phyloP scores from a whole-genome alignment of 2,888 invertebrate species.

The Nipponacmea schrenckii region DNA sequence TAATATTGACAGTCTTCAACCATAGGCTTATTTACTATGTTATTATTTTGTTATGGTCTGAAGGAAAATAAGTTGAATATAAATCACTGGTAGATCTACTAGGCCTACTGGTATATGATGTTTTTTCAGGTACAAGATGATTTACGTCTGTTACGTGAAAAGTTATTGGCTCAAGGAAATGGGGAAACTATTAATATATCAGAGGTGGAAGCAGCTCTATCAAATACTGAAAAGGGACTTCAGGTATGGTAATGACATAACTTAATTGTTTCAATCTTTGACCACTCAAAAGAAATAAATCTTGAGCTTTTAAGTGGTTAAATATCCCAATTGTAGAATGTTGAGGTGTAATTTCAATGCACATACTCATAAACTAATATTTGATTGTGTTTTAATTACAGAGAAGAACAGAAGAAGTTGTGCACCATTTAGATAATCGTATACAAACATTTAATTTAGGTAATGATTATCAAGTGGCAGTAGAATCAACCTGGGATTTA shows the following conservation, averaged over 20 bases:
- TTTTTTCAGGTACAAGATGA: constrained; percentile 63
- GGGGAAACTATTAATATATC: constrained; percentile 53
- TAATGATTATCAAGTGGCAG: constrained; percentile 35
- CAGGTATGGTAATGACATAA: constrained; percentile 38
- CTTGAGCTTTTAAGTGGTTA: too few species aligned
- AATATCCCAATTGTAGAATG: too few species aligned
- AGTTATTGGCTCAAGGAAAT: constrained; percentile 48
- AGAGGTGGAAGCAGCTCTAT: constrained; percentile 60
- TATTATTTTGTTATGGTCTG: too few species aligned
- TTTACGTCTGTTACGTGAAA: constrained; percentile 55
- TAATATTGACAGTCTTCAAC: too few species aligned
- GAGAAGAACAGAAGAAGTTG: constrained; percentile 60
- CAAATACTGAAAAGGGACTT: constrained; percentile 63
- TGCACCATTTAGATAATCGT: constrained; percentile 62
- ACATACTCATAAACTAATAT: too few species aligned
- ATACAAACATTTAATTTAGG: constrained; percentile 60
- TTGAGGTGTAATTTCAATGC: too few species aligned
- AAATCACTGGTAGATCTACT: too few species aligned
- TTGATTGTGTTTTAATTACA: constrained; percentile 27
- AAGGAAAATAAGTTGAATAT: too few species aligned
- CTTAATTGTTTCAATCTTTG: background rate
- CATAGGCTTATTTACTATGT: too few species aligned
- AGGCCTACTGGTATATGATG: too few species aligned
- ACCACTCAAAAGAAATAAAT: too few species aligned
- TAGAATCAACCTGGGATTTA: constrained; percentile 46